Conservation (phyloP, 2,797 vertebrate species). For the Spondyliosoma cantharus region DNA sequence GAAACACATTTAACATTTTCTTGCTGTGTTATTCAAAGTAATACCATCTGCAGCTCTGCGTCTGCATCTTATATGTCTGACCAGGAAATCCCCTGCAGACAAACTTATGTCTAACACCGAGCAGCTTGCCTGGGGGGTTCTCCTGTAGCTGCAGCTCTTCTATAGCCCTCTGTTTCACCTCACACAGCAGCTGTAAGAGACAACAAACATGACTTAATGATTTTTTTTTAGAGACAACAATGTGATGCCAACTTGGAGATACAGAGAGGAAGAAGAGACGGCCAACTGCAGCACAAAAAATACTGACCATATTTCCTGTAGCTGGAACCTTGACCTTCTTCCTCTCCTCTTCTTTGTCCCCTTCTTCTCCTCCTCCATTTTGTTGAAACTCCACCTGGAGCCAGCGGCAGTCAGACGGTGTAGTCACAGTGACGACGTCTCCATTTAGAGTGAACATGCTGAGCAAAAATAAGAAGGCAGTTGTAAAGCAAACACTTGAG, state of each 20-base stretch:
- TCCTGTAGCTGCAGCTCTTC: conserved; percentile 85
- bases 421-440: conserved; percentile 85
- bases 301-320: conserved; percentile 87
- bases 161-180: conserved; percentile 91
- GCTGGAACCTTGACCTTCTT: conserved; percentile 86
- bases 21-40: not conserved
- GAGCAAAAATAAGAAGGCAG: conserved; percentile 27
- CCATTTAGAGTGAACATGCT: conserved; percentile 86
- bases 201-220: not conserved
- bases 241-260: not conserved
- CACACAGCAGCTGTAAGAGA: conserved; percentile 86
- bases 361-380: conserved; percentile 36
- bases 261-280: not conserved
- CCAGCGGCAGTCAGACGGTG: conserved; percentile 89
- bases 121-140: conserved; percentile 64
- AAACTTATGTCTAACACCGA: not conserved
- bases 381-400: conserved; percentile 89
- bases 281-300: not conserved
- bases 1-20: not conserved
- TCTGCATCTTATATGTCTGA: not conserved
- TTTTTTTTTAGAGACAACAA: not conserved
- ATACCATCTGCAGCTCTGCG: not conserved
- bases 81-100: not conserved
- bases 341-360: conserved; percentile 72
- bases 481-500: not conserved